Conservation (phyloP, 2,888 invertebrate species). For the Stegana nigrithorax region DNA sequence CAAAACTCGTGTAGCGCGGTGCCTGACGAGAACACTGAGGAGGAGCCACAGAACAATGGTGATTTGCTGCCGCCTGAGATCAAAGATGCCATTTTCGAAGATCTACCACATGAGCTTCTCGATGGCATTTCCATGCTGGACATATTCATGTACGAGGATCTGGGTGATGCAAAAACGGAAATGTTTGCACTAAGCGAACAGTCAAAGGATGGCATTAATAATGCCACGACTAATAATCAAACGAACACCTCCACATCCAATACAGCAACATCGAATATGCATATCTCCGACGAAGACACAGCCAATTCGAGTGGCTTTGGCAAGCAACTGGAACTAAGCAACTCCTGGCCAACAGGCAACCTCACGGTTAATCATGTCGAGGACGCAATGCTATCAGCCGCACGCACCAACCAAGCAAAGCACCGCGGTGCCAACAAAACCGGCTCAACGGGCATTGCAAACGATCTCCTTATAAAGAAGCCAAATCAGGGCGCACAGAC, state of each 20-base stretch:
- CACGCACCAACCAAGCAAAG: conserved; percentile 50
- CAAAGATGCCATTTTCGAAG: conserved; percentile 88
- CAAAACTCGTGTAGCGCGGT: conserved; percentile 44
- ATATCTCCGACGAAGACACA: conserved; percentile 56
- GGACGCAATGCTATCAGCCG: conserved; percentile 63
- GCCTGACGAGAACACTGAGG: conserved; percentile 70
- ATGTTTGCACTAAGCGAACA: conserved; percentile 69
- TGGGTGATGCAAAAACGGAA: conserved; percentile 70
- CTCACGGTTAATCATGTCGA: conserved; percentile 54
- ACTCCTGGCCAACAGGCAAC: conserved; percentile 56
- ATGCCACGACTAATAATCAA: conserved; percentile 16
- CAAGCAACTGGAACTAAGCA: conserved; percentile 52
- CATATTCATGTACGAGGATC: conserved; percentile 81
- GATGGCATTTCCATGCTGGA: conserved; percentile 90
- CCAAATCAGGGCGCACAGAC: conserved; percentile 32
- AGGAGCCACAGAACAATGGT: conserved; percentile 82
- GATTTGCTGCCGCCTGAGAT: conserved; percentile 87
- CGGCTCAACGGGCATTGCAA: conserved; percentile 64
- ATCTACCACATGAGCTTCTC: conserved; percentile 82
- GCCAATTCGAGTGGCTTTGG: conserved; percentile 56
- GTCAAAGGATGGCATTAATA: conserved; percentile 67
- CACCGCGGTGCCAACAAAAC: conserved; percentile 70
- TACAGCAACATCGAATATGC: conserved; percentile 33
- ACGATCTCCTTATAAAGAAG: conserved; percentile 43
- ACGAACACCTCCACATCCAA: background rate